A percentile compares a stretch with the other conserved stretches of the same genome.
Conservation (phyloP, 92 coral and sea anemone genomes). For the Zoanthus solanderi region DNA sequence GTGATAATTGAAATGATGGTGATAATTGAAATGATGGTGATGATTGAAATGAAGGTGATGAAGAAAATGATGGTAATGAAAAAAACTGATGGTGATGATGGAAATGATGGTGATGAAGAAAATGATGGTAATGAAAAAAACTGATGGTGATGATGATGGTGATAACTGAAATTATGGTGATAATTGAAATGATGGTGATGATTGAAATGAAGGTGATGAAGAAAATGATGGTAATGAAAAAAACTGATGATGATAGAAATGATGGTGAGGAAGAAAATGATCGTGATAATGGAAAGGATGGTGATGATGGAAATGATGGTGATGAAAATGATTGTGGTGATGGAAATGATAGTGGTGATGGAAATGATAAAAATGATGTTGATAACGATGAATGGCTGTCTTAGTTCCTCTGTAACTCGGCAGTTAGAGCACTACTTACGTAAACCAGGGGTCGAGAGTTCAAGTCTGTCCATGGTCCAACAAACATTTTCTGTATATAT, state of each 20-base stretch:
- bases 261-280: neutral
- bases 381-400: no score
- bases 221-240: no score
- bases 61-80: neutral
- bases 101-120: neutral
- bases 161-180: neutral
- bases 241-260: neutral
- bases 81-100: no score
- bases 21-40: neutral
- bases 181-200: neutral
- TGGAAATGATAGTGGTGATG: no score
- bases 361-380: no score
- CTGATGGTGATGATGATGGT: no score
- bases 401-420: no score
- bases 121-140: no score
- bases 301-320: neutral
- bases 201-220: neutral
- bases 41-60: neutral
- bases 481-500: no score
- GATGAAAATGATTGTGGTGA: neutral
- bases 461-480: constrained; percentile 40
- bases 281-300: neutral
- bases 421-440: neutral
- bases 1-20: neutral
- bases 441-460: constrained; percentile 80